Conservation (phyloP, 2,113 vertebrate species). For the Fukomys damarensis region DNA sequence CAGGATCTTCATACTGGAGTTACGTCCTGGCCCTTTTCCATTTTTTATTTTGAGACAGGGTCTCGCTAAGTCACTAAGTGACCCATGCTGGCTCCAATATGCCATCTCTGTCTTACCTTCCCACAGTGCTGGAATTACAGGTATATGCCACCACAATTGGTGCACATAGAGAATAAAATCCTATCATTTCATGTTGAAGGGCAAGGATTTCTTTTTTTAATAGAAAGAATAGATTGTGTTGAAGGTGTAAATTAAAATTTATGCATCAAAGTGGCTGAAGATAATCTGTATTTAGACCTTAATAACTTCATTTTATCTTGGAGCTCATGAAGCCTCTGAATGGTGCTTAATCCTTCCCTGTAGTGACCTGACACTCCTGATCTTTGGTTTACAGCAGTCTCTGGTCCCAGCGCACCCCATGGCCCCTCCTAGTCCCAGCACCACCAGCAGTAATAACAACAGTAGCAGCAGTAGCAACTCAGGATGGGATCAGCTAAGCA, state of each 20-base stretch:
- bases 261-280: background rate
- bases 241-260: slow-evolving; percentile 33
- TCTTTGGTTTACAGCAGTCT: slow-evolving; percentile 90
- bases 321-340: background rate
- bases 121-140: background rate
- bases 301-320: background rate
- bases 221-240: background rate
- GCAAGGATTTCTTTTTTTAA: background rate
- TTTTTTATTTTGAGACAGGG: background rate
- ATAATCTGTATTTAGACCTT: background rate
- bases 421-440: slow-evolving; percentile 98
- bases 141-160: background rate
- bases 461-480: slow-evolving; percentile 97
- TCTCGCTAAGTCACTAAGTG: background rate
- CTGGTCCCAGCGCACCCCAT: slow-evolving; percentile 94
- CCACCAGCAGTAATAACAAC: slow-evolving; percentile 97
- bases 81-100: background rate
- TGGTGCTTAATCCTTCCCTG: background rate
- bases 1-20: background rate
- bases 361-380: slow-evolving; percentile 32
- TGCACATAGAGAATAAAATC: background rate
- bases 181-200: slow-evolving; percentile 30
- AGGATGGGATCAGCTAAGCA: slow-evolving; percentile 99
- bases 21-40: background rate
- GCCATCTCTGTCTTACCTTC: background rate